A percentile compares a stretch with the other conserved stretches of the same genome.
These are phyloP conservation scores for Falco peregrinus DNA, from an alignment of 2,797 vertebrate species.

Conservation along the genomic window DNA sequence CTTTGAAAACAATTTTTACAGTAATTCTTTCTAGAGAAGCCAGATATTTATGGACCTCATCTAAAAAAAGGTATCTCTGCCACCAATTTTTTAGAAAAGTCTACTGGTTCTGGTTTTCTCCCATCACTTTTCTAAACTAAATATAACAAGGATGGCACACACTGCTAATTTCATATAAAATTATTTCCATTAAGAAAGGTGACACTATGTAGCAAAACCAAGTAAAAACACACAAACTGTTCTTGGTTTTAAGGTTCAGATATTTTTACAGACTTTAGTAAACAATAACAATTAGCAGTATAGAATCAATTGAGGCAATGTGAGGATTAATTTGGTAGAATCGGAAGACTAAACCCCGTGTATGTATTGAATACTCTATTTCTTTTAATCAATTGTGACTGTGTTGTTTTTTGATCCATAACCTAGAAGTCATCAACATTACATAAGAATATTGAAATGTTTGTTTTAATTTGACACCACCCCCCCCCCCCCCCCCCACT, in stretches of 20 bases:
- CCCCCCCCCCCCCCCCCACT: fast-evolving
- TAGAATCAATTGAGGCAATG: background rate
- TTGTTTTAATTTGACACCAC: background rate
- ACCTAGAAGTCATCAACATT: background rate
- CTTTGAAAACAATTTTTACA: background rate
- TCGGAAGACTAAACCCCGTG: background rate
- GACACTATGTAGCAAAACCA: background rate
- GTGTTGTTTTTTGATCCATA: background rate
- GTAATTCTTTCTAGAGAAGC: background rate
- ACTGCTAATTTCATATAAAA: background rate
- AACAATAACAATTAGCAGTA: background rate
- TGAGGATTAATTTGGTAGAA: background rate
- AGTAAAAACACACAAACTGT: fast-evolving
- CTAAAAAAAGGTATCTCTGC: background rate
- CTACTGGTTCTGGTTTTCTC: background rate
- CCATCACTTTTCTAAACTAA: background rate
- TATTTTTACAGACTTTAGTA: background rate
- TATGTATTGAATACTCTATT: background rate
- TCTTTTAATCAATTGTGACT: background rate
- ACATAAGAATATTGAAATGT: background rate
- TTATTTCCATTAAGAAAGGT: background rate
- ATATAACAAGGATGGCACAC: background rate
- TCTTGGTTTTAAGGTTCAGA: background rate
- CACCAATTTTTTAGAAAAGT: background rate
- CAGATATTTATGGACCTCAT: background rate